These are phyloP conservation scores for Channa argus DNA, from an alignment of 2,113 vertebrate species.

Conservation along the genomic window DNA sequence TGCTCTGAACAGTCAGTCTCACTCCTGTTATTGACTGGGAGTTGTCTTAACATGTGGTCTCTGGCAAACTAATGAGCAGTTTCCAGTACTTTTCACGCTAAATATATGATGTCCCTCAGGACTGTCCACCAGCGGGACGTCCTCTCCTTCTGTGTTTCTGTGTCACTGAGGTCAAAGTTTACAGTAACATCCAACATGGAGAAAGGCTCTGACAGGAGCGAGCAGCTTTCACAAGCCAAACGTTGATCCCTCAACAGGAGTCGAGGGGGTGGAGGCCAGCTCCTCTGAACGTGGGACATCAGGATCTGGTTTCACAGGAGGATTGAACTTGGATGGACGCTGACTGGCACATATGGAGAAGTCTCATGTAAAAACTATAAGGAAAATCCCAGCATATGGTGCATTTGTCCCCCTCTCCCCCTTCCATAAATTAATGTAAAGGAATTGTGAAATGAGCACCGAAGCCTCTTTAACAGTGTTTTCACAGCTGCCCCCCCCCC, in stretches of 20 bases:
- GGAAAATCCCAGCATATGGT: conserved; percentile 75
- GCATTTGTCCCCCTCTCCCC: conserved; percentile 75
- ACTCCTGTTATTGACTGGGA: too few relatives aligned
- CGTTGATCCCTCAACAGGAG: conserved; percentile 57
- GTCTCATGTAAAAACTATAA: conserved; percentile 75
- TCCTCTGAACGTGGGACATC: conserved; percentile 58
- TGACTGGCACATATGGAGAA: conserved; percentile 65
- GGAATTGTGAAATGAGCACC: conserved; percentile 83
- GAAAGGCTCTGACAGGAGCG: conserved; percentile 30
- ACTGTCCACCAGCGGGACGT: background rate
- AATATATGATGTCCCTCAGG: background rate
- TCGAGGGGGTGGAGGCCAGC: background rate
- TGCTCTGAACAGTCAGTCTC: too few relatives aligned
- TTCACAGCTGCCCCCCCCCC: conserved; percentile 80
- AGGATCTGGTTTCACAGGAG: conserved; percentile 69
- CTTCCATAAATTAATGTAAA: conserved; percentile 81
- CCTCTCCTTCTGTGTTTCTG: conserved; percentile 18
- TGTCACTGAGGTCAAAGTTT: conserved; percentile 42
- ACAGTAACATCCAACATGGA: conserved; percentile 51
- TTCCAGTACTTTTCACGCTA: background rate
- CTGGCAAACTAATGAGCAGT: too few relatives aligned
- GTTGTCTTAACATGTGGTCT: too few relatives aligned
- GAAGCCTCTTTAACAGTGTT: conserved; percentile 84
- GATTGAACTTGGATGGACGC: conserved; percentile 36
- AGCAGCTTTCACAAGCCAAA: conserved; percentile 40